Percentiles rank a stretch among this genome's conserved stretches.
Evolutionary conservation across 2,888 invertebrate genomes (phyloP).

Genomic region (Eupithecia insigniata): DNA sequence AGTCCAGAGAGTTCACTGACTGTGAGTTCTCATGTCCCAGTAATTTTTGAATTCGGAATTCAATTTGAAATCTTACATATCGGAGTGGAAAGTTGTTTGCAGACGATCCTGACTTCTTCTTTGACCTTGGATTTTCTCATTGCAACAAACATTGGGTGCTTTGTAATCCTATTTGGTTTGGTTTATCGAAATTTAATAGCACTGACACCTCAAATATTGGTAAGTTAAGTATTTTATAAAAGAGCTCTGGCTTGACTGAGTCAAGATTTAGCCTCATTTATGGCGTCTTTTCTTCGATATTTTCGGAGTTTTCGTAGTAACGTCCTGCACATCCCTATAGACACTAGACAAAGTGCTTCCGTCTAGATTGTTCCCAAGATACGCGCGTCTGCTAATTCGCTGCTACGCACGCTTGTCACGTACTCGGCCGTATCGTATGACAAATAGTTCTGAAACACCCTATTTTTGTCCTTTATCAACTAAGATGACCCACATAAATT

Average conservation of each 20-base stretch:
- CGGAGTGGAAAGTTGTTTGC: neutral
- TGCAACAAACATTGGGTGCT: neutral
- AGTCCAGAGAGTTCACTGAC: slow-evolving; percentile 18
- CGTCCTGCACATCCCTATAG: slow-evolving; percentile 48
- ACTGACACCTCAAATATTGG: neutral
- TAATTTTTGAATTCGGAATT: slow-evolving; percentile 19
- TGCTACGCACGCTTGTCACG: slow-evolving; percentile 61
- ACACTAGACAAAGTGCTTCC: slow-evolving; percentile 54
- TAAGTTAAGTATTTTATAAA: neutral
- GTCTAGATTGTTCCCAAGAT: slow-evolving; percentile 60
- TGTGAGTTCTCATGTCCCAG: slow-evolving; percentile 27
- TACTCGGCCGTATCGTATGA: slow-evolving; percentile 62
- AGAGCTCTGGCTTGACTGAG: neutral
- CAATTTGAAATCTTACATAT: neutral
- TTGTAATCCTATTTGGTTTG: neutral
- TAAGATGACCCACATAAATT: slow-evolving; percentile 46
- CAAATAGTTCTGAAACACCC: slow-evolving; percentile 47
- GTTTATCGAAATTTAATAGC: neutral
- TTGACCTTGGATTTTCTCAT: neutral
- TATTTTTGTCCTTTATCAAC: slow-evolving; percentile 47
- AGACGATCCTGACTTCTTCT: neutral
- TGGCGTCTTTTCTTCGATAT: neutral
- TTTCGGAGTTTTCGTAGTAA: slow-evolving; percentile 4
- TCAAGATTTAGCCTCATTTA: neutral
- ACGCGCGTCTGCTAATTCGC: slow-evolving; percentile 62